Evolutionary conservation across 2,888 invertebrate species (phyloP).

Genomic region (Alloplasta piceator): DNA sequence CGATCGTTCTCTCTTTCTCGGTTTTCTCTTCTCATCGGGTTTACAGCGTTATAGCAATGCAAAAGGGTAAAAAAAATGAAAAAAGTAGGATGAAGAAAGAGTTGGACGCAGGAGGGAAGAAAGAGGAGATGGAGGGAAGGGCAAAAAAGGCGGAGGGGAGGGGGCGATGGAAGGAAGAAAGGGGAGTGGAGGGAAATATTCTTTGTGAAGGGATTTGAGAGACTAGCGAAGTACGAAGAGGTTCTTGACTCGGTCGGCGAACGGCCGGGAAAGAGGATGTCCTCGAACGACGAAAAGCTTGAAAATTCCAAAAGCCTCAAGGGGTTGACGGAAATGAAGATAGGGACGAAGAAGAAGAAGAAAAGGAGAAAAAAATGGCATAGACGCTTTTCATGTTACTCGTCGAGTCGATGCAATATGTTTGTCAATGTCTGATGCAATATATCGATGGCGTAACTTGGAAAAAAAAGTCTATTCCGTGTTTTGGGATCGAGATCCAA

Average conservation of each 20-base stretch:
- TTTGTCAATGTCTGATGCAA: slow-evolving; percentile 25
- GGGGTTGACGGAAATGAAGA: slow-evolving; percentile 75
- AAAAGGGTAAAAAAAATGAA: slow-evolving; percentile 45
- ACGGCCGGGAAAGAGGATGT: slow-evolving; percentile 61
- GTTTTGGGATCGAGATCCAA: too few species aligned
- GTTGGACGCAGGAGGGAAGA: slow-evolving; percentile 22
- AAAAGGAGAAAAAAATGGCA: slow-evolving; percentile 35
- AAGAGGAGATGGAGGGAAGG: slow-evolving; percentile 26
- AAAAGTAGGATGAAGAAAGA: slow-evolving; percentile 42
- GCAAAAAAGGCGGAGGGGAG: slow-evolving; percentile 33
- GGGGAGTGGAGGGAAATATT: slow-evolving; percentile 68
- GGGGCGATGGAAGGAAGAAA: slow-evolving; percentile 31
- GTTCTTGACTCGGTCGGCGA: slow-evolving; percentile 74
- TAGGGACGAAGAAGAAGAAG: slow-evolving; percentile 62
- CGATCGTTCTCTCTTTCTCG: slow-evolving; percentile 25
- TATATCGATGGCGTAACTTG: slow-evolving; percentile 12
- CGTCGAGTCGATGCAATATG: slow-evolving; percentile 23
- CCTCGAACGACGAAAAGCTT: slow-evolving; percentile 76
- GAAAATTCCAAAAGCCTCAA: slow-evolving; percentile 75
- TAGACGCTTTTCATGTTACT: slow-evolving; percentile 23
- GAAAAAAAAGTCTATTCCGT: neutral
- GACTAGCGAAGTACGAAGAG: slow-evolving; percentile 70
- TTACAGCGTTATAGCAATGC: slow-evolving; percentile 4
- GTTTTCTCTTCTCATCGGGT: slow-evolving; percentile 49
- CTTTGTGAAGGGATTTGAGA: slow-evolving; percentile 78